Conservation (phyloP, 2,113 vertebrate species). For the Scophthalmus maximus region DNA sequence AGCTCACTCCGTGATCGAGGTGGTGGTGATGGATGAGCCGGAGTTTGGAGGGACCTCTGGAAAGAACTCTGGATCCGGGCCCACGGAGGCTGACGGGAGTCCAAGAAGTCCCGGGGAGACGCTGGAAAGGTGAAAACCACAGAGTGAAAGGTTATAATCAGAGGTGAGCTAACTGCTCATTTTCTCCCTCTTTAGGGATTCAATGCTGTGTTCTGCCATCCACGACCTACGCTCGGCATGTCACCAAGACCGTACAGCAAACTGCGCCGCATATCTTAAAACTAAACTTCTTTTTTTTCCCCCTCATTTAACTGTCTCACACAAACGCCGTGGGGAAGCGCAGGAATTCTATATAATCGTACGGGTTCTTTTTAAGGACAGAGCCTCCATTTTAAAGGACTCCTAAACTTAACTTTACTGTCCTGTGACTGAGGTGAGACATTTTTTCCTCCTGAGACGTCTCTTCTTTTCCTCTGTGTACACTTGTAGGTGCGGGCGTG, state of each 20-base stretch:
- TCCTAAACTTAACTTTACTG: slow-evolving; percentile 53
- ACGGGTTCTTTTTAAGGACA: slow-evolving; percentile 43
- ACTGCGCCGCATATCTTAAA: slow-evolving; percentile 14
- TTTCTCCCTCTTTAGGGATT: slow-evolving; percentile 32
- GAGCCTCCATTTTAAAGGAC: slow-evolving; percentile 35
- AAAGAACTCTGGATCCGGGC: slow-evolving; percentile 63
- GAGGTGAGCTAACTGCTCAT: slow-evolving; percentile 19
- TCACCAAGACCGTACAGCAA: background rate
- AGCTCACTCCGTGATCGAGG: slow-evolving; percentile 54
- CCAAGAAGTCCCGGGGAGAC: slow-evolving; percentile 50
- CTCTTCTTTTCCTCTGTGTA: slow-evolving; percentile 17
- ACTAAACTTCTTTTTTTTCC: background rate
- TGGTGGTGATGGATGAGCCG: slow-evolving; percentile 79
- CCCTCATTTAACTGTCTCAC: background rate
- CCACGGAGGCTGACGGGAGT: slow-evolving; percentile 59
- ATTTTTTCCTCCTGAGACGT: slow-evolving; percentile 21
- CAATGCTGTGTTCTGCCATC: background rate
- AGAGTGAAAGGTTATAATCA: slow-evolving; percentile 48
- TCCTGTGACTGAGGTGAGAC: slow-evolving; percentile 58
- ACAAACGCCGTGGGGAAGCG: slow-evolving; percentile 30
- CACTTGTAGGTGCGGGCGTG: slow-evolving; percentile 22
- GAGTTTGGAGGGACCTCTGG: slow-evolving; percentile 66
- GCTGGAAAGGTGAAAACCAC: slow-evolving; percentile 60
- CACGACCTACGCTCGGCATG: background rate
- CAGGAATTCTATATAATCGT: slow-evolving; percentile 1